Evolutionary conservation across 2,888 invertebrate genomes (phyloP).

Genomic region (Aphodius sticticus): DNA sequence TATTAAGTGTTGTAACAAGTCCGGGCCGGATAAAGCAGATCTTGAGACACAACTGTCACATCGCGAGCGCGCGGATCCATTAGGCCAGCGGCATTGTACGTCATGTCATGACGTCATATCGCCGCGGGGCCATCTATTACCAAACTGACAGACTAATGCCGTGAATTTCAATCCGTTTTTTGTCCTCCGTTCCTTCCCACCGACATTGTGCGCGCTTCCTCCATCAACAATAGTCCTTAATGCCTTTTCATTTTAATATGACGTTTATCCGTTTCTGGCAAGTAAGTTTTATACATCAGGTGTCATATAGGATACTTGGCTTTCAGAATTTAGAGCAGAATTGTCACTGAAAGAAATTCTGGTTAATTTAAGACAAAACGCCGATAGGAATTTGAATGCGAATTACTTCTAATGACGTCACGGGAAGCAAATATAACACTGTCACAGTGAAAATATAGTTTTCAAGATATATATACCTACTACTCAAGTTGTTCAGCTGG

Average conservation of each 20-base stretch:
- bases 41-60: conserved; percentile 42
- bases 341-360: too few relatives aligned
- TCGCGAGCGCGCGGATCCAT: conserved; percentile 42
- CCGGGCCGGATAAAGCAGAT: conserved; percentile 38
- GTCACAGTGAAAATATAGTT: too few relatives aligned
- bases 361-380: too few relatives aligned
- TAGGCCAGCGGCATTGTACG: conserved; percentile 39
- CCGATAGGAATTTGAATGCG: too few relatives aligned
- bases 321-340: neutral
- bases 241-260: conserved; percentile 53
- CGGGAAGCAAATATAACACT: too few relatives aligned
- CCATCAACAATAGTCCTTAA: conserved; percentile 50
- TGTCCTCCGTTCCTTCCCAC: neutral
- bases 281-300: neutral
- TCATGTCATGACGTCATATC: conserved; percentile 44
- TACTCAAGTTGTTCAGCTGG: too few relatives aligned
- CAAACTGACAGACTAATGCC: conserved; percentile 53
- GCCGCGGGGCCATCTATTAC: conserved; percentile 50
- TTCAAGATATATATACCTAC: too few relatives aligned
- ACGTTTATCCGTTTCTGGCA: conserved; percentile 49
- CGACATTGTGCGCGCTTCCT: conserved; percentile 46
- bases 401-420: too few relatives aligned
- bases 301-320: neutral
- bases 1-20: conserved; percentile 42
- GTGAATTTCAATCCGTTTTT: conserved; percentile 52